Conservation (phyloP, 1,140 invertebrate genomes). For the Drosophila seguyi region DNA sequence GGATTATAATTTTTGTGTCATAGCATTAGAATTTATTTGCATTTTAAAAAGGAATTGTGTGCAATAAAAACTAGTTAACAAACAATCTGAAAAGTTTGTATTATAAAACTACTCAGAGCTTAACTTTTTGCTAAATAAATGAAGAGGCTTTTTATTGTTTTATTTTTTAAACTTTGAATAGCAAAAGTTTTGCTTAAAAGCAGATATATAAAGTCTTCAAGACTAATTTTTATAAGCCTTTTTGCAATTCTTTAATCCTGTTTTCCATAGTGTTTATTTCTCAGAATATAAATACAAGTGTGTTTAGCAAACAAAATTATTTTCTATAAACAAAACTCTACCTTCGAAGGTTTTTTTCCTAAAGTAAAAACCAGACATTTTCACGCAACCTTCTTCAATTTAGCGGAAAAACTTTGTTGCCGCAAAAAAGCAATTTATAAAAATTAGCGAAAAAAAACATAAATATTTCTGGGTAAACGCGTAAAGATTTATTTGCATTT, state of each 20-base stretch:
- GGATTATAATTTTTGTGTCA: too few relatives aligned
- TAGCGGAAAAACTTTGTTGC: neutral
- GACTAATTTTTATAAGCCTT: too few relatives aligned
- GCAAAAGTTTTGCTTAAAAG: too few relatives aligned
- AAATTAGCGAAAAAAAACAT: slow-evolving; percentile 47
- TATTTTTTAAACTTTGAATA: neutral
- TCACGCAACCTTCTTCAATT: neutral
- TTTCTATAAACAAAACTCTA: neutral
- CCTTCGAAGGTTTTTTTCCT: neutral
- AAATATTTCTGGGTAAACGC: slow-evolving; percentile 38
- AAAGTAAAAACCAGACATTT: neutral
- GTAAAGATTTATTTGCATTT: slow-evolving; percentile 77
- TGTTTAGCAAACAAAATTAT: neutral
- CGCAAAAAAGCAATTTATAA: slow-evolving; percentile 51
- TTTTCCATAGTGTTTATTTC: too few relatives aligned
- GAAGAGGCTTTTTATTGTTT: neutral
- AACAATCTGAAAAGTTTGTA: neutral
- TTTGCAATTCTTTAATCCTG: too few relatives aligned
- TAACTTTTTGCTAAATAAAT: neutral
- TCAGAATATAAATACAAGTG: too few relatives aligned
- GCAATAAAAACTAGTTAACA: neutral
- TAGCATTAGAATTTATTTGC: slow-evolving; percentile 71
- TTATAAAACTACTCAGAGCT: neutral
- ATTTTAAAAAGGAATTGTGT: slow-evolving; percentile 57
- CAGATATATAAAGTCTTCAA: too few relatives aligned